Percentiles rank a stretch among this genome's conserved stretches.
phyloP scores from a whole-genome alignment of 1,140 invertebrate genomes.

The Microplitis mediator region DNA sequence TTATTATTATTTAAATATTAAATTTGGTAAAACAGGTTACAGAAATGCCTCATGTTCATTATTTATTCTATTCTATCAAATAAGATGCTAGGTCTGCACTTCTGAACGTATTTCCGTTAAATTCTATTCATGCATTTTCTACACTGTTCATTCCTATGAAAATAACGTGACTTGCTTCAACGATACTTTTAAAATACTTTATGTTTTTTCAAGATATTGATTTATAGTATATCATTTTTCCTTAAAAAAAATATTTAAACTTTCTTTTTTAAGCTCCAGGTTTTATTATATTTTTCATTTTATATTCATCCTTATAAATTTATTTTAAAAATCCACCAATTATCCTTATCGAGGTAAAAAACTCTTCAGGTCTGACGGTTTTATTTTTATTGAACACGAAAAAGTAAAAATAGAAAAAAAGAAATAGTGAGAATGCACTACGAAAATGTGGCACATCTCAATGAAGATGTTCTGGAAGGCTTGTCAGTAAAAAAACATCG shows the following conservation, averaged over 20 bases:
- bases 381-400: neutral
- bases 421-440: neutral
- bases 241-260: neutral
- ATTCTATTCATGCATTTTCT: neutral
- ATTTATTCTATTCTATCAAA: too few relatives aligned
- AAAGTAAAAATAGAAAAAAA: neutral
- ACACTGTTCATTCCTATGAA: neutral
- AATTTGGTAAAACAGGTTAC: too few relatives aligned
- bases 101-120: neutral
- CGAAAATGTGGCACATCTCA: neutral
- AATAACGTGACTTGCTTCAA: neutral
- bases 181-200: neutral
- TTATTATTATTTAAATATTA: too few relatives aligned
- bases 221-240: neutral
- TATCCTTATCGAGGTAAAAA: neutral
- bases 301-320: too few relatives aligned
- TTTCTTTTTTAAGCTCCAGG: neutral
- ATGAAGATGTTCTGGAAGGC: conserved; percentile 7
- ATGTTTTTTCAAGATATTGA: neutral
- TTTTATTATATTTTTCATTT: too few relatives aligned
- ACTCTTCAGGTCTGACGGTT: neutral
- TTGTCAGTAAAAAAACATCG: neutral
- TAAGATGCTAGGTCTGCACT: neutral
- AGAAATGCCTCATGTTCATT: too few relatives aligned
- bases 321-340: too few relatives aligned